Evolutionary conservation across 2,113 vertebrate genomes (phyloP).

Genomic region (Trinectes maculatus): DNA sequence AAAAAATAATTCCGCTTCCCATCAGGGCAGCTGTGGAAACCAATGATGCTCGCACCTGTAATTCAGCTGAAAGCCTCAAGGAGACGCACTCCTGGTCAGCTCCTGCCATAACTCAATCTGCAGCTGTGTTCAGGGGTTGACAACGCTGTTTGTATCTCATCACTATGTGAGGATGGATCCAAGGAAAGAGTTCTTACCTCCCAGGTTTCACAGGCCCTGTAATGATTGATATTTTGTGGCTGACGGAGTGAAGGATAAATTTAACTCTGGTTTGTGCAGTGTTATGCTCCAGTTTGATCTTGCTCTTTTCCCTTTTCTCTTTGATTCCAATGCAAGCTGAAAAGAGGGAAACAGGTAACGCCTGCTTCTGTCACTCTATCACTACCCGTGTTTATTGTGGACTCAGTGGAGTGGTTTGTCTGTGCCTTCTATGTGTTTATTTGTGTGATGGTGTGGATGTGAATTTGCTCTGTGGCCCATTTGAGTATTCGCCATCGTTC

Average conservation of each 20-base stretch:
- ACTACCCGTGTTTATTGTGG: background rate
- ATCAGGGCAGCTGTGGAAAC: constrained; percentile 43
- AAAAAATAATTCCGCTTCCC: constrained; percentile 66
- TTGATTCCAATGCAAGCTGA: constrained; percentile 63
- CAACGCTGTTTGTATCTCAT: constrained; percentile 41
- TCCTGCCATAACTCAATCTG: constrained; percentile 29
- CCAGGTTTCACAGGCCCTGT: constrained; percentile 38
- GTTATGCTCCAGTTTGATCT: constrained; percentile 20
- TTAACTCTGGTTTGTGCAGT: constrained; percentile 26
- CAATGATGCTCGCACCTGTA: constrained; percentile 66
- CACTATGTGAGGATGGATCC: constrained; percentile 53
- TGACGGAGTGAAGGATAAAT: constrained; percentile 25
- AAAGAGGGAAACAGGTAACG: constrained; percentile 79
- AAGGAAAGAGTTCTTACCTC: constrained; percentile 54
- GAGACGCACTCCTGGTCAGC: constrained; percentile 30
- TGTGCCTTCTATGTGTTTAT: constrained; percentile 27
- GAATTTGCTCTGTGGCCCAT: constrained; percentile 14
- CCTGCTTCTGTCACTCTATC: constrained; percentile 13
- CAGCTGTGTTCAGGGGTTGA: constrained; percentile 59
- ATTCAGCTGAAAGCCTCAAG: constrained; percentile 22
- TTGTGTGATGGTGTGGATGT: constrained; percentile 28
- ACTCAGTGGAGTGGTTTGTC: constrained; percentile 19
- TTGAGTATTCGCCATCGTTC: constrained; percentile 33
- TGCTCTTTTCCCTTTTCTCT: constrained; percentile 43
- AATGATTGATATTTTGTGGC: constrained; percentile 44